These are phyloP conservation scores for Propithecus coquereli DNA, from an alignment of 2,113 vertebrate genomes.

Conservation along the genomic window DNA sequence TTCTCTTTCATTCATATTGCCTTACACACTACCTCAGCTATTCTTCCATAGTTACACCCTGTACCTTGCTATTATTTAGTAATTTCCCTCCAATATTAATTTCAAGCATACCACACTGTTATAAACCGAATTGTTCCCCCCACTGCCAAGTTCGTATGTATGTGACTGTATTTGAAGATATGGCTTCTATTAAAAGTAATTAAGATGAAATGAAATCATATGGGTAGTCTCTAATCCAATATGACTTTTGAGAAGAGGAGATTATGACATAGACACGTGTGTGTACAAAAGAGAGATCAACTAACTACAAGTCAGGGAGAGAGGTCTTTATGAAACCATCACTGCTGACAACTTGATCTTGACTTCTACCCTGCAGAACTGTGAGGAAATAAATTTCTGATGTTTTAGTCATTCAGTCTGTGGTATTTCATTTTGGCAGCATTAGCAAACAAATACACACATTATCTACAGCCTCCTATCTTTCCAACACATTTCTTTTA, in stretches of 20 bases:
- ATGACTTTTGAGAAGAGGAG: background rate
- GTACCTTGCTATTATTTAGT: background rate
- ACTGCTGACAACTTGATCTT: background rate
- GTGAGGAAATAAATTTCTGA: background rate
- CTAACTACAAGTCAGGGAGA: background rate
- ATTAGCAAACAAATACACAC: background rate
- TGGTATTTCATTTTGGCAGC: background rate
- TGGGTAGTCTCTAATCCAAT: background rate
- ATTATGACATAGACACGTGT: background rate
- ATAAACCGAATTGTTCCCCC: background rate
- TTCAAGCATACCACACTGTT: background rate
- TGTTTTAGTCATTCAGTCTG: background rate
- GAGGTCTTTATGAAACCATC: background rate
- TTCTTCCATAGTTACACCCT: background rate
- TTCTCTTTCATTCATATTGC: background rate
- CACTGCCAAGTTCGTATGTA: background rate
- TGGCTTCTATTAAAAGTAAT: background rate
- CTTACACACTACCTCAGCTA: background rate
- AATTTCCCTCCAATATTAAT: background rate
- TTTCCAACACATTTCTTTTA: background rate
- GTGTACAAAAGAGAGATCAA: background rate
- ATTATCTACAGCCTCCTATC: background rate
- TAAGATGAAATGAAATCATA: background rate
- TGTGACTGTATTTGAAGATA: background rate
- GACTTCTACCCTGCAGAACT: background rate